Evolutionary conservation across 2,888 invertebrate species (phyloP).

Genomic region (Frankliniella fusca): DNA sequence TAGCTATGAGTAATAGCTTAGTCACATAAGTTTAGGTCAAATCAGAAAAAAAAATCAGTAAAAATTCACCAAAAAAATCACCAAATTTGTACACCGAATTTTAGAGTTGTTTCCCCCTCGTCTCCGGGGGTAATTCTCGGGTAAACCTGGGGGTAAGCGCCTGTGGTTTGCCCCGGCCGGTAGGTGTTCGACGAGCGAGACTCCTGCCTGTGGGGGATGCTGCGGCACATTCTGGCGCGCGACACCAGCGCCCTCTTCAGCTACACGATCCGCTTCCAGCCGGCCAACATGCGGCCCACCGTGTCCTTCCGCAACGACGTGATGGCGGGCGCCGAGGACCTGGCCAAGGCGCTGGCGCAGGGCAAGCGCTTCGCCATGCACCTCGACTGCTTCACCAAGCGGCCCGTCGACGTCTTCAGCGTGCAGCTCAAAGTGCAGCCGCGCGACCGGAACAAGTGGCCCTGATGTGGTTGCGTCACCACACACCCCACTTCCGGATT

Average conservation of each 20-base stretch:
- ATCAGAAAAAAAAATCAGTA: no score
- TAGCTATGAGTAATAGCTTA: no score
- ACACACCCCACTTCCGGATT: no score
- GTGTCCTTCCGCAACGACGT: constrained; percentile 15
- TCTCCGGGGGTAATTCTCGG: no score
- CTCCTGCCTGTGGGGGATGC: not conserved
- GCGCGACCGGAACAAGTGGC: not conserved
- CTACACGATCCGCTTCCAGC: constrained; percentile 23
- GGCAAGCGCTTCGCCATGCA: constrained; percentile 6
- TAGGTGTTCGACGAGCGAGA: constrained; percentile 4
- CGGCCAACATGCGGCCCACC: not conserved
- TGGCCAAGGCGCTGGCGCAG: constrained; percentile 11
- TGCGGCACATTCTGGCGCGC: constrained; percentile 18
- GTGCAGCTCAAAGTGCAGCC: constrained; percentile 21
- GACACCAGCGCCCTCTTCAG: constrained; percentile 5
- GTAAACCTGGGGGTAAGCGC: no score
- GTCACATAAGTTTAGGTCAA: no score
- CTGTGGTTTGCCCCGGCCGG: no score
- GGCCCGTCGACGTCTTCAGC: not conserved
- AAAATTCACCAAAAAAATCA: no score
- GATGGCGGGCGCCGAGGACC: constrained; percentile 1
- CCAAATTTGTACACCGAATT: no score
- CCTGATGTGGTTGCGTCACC: not conserved
- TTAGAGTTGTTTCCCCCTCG: no score
- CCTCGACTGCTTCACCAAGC: constrained; percentile 22